These are phyloP conservation scores for Zaprionus vittiger DNA, from an alignment of 1,140 invertebrate species.

Conservation along the genomic window DNA sequence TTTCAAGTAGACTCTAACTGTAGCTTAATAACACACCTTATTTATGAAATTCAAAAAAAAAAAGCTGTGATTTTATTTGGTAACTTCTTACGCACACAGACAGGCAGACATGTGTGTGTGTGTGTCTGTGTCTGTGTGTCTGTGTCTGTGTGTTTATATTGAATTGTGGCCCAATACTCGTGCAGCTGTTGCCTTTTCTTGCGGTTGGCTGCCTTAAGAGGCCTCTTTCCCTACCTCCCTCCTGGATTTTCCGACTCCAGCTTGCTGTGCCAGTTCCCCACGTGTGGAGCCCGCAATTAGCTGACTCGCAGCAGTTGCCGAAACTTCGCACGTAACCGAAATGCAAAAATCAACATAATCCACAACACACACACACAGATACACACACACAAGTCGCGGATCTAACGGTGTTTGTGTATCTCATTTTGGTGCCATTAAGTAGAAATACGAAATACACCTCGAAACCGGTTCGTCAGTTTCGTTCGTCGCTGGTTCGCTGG, in stretches of 20 bases:
- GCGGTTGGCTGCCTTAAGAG: constrained; percentile 55
- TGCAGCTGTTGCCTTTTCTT: constrained; percentile 57
- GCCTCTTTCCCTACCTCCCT: constrained; percentile 1
- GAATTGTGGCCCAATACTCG: constrained; percentile 47
- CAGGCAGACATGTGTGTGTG: constrained; percentile 6
- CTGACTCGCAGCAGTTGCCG: constrained; percentile 43
- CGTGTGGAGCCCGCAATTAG: constrained; percentile 66
- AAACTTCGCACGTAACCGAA: constrained; percentile 69
- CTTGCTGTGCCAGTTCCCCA: constrained; percentile 39
- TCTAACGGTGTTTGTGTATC: constrained; percentile 71
- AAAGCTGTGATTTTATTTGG: constrained; percentile 26
- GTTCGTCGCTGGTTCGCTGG: constrained; percentile 6
- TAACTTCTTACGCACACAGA: constrained; percentile 20
- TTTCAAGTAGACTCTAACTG: constrained; percentile 5
- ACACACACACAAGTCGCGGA: constrained; percentile 19
- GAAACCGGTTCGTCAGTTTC: constrained; percentile 47
- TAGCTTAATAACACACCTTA: constrained; percentile 26
- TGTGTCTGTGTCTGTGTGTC: constrained; percentile 17
- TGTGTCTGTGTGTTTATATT: constrained; percentile 26
- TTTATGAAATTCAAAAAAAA: constrained; percentile 20
- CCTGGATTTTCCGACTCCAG: constrained; percentile 1
- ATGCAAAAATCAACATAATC: constrained; percentile 73
- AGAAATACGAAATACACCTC: constrained; percentile 63
- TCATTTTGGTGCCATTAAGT: constrained; percentile 54
- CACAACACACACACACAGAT: constrained; percentile 7